These are phyloP conservation scores for Daubentonia madagascariensis DNA, from an alignment of 2,113 vertebrate species.

Conservation along the genomic window DNA sequence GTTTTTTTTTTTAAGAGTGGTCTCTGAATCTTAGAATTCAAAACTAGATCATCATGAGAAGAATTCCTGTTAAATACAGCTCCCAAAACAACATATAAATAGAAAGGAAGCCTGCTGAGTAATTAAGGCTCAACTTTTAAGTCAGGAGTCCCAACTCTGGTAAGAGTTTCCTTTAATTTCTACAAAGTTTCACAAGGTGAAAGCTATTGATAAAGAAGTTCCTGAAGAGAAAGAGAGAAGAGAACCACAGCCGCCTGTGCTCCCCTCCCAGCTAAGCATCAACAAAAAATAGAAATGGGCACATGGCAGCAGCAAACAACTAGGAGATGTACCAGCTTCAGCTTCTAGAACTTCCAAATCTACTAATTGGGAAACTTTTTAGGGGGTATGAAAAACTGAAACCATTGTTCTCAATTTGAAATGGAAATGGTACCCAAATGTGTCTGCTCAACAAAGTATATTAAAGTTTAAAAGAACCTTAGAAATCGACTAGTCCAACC, in stretches of 20 bases:
- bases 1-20: not conserved
- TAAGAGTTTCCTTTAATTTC: not conserved
- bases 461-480: not conserved
- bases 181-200: not conserved
- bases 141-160: not conserved
- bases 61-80: not conserved
- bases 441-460: not conserved
- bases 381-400: not conserved
- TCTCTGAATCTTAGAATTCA: not conserved
- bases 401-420: not conserved
- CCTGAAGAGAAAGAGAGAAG: not conserved
- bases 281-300: not conserved
- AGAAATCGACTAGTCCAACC: not conserved
- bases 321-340: not conserved
- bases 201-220: not conserved
- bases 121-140: not conserved
- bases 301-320: not conserved
- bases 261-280: not conserved
- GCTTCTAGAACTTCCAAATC: not conserved
- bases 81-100: not conserved
- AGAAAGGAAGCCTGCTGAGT: not conserved
- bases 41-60: not conserved
- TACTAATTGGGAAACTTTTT: not conserved
- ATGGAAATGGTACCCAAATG: not conserved
- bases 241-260: not conserved